Base-by-base conservation (phyloP, 1,140 invertebrate genomes). In the Octopus sinensis region DNA sequence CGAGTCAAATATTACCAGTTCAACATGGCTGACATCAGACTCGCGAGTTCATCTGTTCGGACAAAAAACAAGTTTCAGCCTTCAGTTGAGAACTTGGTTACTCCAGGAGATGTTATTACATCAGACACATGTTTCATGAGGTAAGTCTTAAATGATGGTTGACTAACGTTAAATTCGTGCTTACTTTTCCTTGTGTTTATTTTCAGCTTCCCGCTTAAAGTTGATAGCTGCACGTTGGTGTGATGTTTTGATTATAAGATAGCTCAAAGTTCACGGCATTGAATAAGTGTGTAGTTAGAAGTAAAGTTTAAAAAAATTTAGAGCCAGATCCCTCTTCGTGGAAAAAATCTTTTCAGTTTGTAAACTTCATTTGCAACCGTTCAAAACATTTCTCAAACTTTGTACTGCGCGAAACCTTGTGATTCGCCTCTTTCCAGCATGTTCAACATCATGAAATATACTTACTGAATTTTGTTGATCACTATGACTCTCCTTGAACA, bases 91-190 rank as follows among this genome's bases (percentile, higher is more conserved):
- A 88, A 87, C 71, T 81, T 90, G 86, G 96, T 94, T 86, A 96
- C 96, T 4, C 96, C 96, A 4, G 96, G 96, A 13, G 95, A 96
- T 91, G 92, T 96, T 80, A 94, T 97, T 80, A 95, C 95, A 73
- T 93, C 93, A 82, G 94, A 96, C 87, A 92, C 94, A 79, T 95
- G 96, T 85, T 96, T 95, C 90, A 95, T 97, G 93, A 94, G 95
- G 95, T 96, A 92, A 84, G 79, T 52, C 1, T 68, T 2, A n/a
- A 68, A 13, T n/a, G 62, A 68, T 68, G n/a, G n/a, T n/a, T 13
- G 12, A 13, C n/a, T n/a, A n/a, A 68, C n/a, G 3, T 68, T 68
- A 13, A 13, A 68, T 68, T n/a, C 62, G 3, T 13, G 1, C 62
- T 12, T n/a, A n/a, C 1, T 13, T 68, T 13, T 68, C n/a, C 62